phyloP scores from a whole-genome alignment of 2,888 invertebrate species.

The Ophion slaviceki region DNA sequence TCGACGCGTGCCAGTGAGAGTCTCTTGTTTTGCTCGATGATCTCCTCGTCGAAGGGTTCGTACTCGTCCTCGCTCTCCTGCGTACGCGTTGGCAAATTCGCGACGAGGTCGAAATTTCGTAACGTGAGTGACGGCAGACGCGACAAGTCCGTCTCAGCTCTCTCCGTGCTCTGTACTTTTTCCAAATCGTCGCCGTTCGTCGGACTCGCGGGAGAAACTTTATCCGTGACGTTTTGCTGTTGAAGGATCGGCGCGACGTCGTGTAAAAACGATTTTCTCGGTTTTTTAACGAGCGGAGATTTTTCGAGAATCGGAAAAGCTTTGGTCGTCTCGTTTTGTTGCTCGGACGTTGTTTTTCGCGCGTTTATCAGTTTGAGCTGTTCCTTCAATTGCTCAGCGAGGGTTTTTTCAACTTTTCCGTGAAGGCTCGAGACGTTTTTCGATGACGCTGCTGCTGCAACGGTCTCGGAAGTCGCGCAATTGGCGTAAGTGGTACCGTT shows the following conservation, averaged over 20 bases:
- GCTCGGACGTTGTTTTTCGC: slow-evolving; percentile 66
- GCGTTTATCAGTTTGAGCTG: slow-evolving; percentile 72
- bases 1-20: slow-evolving; percentile 70
- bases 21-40: slow-evolving; percentile 74
- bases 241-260: slow-evolving; percentile 52
- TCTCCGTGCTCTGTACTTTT: slow-evolving; percentile 54
- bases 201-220: slow-evolving; percentile 34
- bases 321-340: slow-evolving; percentile 69
- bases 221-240: slow-evolving; percentile 46
- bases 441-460: slow-evolving; percentile 25
- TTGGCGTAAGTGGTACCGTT: slow-evolving; percentile 70
- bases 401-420: slow-evolving; percentile 66
- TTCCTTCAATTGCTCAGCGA: slow-evolving; percentile 75
- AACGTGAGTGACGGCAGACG: slow-evolving; percentile 73
- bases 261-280: slow-evolving; percentile 76
- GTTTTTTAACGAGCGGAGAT: slow-evolving; percentile 53
- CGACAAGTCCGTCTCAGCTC: slow-evolving; percentile 64
- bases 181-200: slow-evolving; percentile 44
- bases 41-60: slow-evolving; percentile 77
- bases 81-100: slow-evolving; percentile 77
- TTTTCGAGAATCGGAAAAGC: slow-evolving; percentile 35
- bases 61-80: slow-evolving; percentile 81
- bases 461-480: slow-evolving; percentile 60
- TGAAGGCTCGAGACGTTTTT: slow-evolving; percentile 72
- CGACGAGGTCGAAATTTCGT: slow-evolving; percentile 78